Percentiles rank a stretch among this genome's conserved stretches.
Evolutionary conservation across 2,797 vertebrate genomes (phyloP).

Genomic region (Lates japonicus): DNA sequence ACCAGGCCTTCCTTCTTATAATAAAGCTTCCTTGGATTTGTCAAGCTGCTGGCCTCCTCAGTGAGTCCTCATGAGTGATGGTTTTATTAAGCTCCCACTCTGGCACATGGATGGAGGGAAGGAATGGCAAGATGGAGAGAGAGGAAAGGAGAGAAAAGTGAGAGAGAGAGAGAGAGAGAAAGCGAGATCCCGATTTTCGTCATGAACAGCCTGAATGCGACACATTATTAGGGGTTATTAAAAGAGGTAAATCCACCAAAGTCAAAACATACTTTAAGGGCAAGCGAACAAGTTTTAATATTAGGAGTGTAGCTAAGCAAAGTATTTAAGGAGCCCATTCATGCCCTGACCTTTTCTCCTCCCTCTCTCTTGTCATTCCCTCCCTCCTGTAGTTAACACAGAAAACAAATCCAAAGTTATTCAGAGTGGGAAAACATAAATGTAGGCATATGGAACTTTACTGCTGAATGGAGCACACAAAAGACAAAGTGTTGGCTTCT

Average conservation of each 20-base stretch:
- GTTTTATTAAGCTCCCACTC: slow-evolving; percentile 71
- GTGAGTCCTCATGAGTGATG: slow-evolving; percentile 65
- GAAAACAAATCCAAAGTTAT: slow-evolving; percentile 74
- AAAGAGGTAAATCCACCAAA: slow-evolving; percentile 46
- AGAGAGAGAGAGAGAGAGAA: slow-evolving; percentile 25
- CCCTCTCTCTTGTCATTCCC: slow-evolving; percentile 58
- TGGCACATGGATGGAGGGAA: slow-evolving; percentile 48
- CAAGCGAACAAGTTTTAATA: slow-evolving; percentile 56
- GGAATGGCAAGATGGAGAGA: slow-evolving; percentile 32
- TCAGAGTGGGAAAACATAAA: slow-evolving; percentile 72
- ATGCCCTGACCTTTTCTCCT: slow-evolving; percentile 71
- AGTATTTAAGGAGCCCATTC: slow-evolving; percentile 67
- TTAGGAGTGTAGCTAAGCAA: slow-evolving; percentile 45
- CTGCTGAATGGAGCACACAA: slow-evolving; percentile 64
- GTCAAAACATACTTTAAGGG: slow-evolving; percentile 55
- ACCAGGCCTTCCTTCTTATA: slow-evolving; percentile 13
- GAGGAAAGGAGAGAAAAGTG: not conserved
- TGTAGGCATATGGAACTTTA: slow-evolving; percentile 72
- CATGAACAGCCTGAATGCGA: slow-evolving; percentile 34
- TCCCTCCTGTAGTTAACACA: slow-evolving; percentile 70
- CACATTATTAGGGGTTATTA: slow-evolving; percentile 49
- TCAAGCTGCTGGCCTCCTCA: slow-evolving; percentile 31
- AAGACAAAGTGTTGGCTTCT: slow-evolving; percentile 67
- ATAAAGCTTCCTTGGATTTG: slow-evolving; percentile 51
- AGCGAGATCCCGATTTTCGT: slow-evolving; percentile 34